Base-by-base conservation (phyloP, 2,888 invertebrate species). In the Lymantria dispar region DNA sequence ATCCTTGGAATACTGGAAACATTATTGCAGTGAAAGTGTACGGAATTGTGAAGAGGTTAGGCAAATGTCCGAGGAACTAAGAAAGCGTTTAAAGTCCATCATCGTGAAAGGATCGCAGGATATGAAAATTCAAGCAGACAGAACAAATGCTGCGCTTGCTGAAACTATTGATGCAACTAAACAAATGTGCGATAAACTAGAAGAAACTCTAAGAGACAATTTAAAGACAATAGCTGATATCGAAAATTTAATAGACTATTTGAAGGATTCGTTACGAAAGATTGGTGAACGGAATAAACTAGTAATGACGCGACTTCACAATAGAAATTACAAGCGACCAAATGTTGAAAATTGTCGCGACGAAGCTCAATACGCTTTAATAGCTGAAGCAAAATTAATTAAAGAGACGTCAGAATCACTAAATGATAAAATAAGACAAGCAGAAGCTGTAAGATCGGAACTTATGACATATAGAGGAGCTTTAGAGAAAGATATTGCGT, bases 271-370 rank as follows among this genome's bases (percentile, higher is more conserved):
- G 0, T 91, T 97, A 10, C 91, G 94, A 49, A 93, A 95, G 68
- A 92, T 96, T 62, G 95, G 96, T 70, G 91, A 93, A 31, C 94
- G 95, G 3, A 93, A 96, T 90, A 98, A 98, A 79, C 93, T 96
- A 41, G 96, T 95, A 0, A 97, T 97, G 84, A 97, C 97, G 0
- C 92, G 98, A 44, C 91, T 98, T 54, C 93, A 95, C 68, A 94
- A 94, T 68, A 93, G 97, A 52, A 92, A 94, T 50, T 90, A 91
- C 46, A 87, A 87, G 47, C 92, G 98, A 8, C 95, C 95, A 0
- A 94, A 95, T 51, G 96, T 96, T 0, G 98, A 98, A 76, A 95
- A 95, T 71, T 97, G 97, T 72, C 92, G 96, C 47, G 98, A 98
- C 81, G 92, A 93, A 15, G 94, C 96, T 0, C 97, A 98, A 77